Evolutionary conservation across 2,888 invertebrate genomes (phyloP).

Genomic region (Calliopum simillimum): DNA sequence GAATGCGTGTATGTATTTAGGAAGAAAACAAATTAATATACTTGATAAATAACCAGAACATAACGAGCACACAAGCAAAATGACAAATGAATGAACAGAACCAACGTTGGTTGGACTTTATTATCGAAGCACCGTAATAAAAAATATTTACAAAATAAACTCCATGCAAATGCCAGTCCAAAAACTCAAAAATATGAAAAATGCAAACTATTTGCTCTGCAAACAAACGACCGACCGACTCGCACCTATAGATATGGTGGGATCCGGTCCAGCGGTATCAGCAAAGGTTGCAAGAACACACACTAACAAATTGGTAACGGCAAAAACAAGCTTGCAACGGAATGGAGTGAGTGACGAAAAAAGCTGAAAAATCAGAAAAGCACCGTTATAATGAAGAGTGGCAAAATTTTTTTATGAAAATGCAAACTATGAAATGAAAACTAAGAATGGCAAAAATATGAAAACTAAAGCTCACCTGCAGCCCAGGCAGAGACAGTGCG

Average conservation of each 20-base stretch:
- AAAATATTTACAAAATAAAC: conserved; percentile 17
- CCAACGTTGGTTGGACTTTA: conserved; percentile 5
- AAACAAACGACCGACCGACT: background rate
- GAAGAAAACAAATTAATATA: conserved; percentile 20
- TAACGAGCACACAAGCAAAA: conserved; percentile 16
- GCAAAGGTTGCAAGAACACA: background rate
- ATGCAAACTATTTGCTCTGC: conserved; percentile 8
- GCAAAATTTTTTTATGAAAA: conserved; percentile 4
- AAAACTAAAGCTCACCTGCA: conserved; percentile 38
- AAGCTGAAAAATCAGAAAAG: conserved; percentile 1
- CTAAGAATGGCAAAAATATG: conserved; percentile 8
- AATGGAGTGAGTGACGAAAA: conserved; percentile 3
- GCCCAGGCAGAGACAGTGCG: conserved; percentile 33
- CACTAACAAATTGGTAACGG: background rate
- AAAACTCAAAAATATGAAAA: background rate
- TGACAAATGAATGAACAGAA: background rate
- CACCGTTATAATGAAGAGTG: background rate
- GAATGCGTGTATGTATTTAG: too few relatives aligned
- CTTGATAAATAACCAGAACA: conserved; percentile 18
- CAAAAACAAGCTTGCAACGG: background rate
- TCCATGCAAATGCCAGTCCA: conserved; percentile 23
- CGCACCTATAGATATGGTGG: background rate
- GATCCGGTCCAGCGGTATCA: background rate
- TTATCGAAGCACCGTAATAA: conserved; percentile 10
- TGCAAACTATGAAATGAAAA: conserved; percentile 9